A percentile compares a stretch with the other conserved stretches of the same genome.
phyloP scores from a whole-genome alignment of 23 tunicate species.

The Clavelina lepadiformis region DNA sequence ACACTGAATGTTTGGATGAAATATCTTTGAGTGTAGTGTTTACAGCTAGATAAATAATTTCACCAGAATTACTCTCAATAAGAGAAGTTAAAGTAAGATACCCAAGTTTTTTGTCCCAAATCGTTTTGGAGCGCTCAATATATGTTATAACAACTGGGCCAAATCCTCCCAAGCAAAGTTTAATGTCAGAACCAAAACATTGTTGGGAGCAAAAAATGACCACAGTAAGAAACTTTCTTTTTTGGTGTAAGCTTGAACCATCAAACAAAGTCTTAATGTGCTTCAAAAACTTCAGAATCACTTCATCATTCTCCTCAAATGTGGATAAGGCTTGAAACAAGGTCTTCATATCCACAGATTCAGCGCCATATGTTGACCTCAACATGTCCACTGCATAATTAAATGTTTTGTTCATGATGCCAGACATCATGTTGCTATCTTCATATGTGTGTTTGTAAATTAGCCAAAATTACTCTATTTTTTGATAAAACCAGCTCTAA shows the following conservation, averaged over 20 bases:
- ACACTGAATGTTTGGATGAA: conserved; percentile 11
- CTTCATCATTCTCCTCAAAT: background rate
- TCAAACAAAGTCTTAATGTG: conserved; percentile 3
- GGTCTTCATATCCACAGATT: background rate
- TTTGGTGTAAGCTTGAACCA: background rate
- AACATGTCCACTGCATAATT: conserved; percentile 22
- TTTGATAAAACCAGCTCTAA: too few relatives aligned
- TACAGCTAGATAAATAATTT: conserved; percentile 55
- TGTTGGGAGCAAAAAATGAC: conserved; percentile 17
- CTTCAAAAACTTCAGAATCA: conserved; percentile 11
- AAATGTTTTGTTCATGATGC: conserved; percentile 28
- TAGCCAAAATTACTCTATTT: too few relatives aligned
- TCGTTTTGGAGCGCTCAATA: conserved; percentile 39
- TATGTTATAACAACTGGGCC: conserved; percentile 36
- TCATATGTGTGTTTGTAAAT: too few relatives aligned
- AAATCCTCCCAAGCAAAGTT: background rate
- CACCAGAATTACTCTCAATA: background rate
- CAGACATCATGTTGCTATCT: conserved; percentile 54
- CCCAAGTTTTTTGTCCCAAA: conserved; percentile 47
- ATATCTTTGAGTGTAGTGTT: conserved; percentile 68
- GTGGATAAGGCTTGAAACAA: conserved; percentile 8
- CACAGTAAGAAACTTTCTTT: conserved; percentile 5
- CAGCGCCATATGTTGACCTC: conserved; percentile 6
- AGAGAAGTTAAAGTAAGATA: conserved; percentile 35
- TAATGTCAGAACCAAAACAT: background rate